Evolutionary conservation across 30 jellyfish, hydroid and myxozoan species (phyloP).

Genomic region (Pelagia noctiluca): DNA sequence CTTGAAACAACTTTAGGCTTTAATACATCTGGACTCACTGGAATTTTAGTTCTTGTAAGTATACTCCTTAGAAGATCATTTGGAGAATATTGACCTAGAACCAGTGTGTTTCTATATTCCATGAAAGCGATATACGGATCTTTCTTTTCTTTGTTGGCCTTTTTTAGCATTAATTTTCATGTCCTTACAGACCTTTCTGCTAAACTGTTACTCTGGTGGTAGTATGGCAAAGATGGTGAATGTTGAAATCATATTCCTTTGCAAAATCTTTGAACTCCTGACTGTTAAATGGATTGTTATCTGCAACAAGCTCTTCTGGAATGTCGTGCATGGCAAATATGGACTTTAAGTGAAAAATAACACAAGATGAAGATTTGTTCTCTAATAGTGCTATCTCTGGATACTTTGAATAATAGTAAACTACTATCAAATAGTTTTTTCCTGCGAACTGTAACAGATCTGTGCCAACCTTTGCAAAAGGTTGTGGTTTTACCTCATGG

Average conservation of each 20-base stretch:
- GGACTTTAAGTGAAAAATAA: slow-evolving; percentile 30
- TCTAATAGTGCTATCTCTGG: slow-evolving; percentile 51
- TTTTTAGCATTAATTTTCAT: not conserved
- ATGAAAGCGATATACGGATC: not conserved
- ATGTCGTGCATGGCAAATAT: slow-evolving; percentile 47
- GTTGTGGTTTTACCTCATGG: slow-evolving; percentile 32
- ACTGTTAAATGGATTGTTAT: slow-evolving; percentile 41
- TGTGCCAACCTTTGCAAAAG: slow-evolving; percentile 42
- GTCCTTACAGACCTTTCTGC: no score
- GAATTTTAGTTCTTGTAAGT: no score
- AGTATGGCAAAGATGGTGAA: slow-evolving; percentile 39
- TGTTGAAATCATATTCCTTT: slow-evolving; percentile 22
- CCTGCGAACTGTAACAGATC: slow-evolving; percentile 42
- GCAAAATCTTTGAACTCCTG: slow-evolving; percentile 19
- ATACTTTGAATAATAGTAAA: slow-evolving; percentile 42
- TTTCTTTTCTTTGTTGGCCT: not conserved
- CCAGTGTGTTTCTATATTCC: no score
- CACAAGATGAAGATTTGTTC: slow-evolving; percentile 33
- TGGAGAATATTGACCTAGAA: no score
- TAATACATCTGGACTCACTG: no score
- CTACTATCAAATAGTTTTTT: slow-evolving; percentile 36
- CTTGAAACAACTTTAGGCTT: no score
- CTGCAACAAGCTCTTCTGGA: slow-evolving; percentile 40
- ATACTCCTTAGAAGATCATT: no score
- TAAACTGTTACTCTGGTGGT: slow-evolving; percentile 39